phyloP scores from a whole-genome alignment of 2,113 vertebrate species.

The Rhabdomys dilectus region DNA sequence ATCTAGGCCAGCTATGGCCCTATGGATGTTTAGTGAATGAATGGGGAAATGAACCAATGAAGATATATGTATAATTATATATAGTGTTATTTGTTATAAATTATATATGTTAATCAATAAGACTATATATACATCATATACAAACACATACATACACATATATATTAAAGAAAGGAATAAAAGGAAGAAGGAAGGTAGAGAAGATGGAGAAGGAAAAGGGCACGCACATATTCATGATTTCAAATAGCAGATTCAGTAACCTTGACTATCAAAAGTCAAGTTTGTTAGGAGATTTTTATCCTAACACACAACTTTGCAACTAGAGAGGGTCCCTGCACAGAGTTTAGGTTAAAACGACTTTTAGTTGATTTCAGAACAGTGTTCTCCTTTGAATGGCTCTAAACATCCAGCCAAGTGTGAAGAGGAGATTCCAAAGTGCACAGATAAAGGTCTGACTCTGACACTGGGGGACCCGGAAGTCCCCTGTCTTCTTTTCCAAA shows the following conservation, averaged over 20 bases:
- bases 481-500: neutral
- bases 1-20: neutral
- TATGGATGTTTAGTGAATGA: neutral
- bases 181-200: neutral
- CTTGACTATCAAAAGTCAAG: neutral
- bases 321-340: neutral
- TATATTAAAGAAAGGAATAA: neutral
- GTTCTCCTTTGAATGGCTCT: neutral
- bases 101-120: neutral
- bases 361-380: neutral
- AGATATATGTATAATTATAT: neutral
- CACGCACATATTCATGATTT: neutral
- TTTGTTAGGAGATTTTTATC: slow-evolving; percentile 7
- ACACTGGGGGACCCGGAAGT: too few relatives aligned
- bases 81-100: neutral
- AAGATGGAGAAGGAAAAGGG: neutral
- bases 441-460: neutral
- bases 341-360: neutral
- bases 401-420: neutral
- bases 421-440: neutral
- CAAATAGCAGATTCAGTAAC: neutral
- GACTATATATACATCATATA: too few relatives aligned
- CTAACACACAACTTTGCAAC: neutral
- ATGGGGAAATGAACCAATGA: neutral
- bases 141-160: neutral